Evolutionary conservation across 2,888 invertebrate species (phyloP).

Genomic region (Parapristionchus giblindavisi): DNA sequence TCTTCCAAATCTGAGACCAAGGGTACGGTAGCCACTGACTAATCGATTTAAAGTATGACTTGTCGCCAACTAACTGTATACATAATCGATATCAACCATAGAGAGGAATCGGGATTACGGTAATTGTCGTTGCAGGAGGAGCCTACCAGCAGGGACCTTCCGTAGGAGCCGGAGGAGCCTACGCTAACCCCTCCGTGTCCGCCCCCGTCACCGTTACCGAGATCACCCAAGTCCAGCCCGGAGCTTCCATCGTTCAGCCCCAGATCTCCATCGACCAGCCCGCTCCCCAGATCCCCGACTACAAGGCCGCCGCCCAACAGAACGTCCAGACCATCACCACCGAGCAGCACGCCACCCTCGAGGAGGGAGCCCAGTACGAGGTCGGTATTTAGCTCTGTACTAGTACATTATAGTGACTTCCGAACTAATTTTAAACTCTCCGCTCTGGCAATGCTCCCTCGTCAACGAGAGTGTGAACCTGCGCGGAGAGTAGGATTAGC

Average conservation of each 20-base stretch:
- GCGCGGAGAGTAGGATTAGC: too few relatives aligned
- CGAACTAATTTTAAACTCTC: not conserved
- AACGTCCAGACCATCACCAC: constrained; percentile 38
- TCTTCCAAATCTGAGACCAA: not conserved
- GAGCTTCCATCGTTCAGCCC: constrained; percentile 33
- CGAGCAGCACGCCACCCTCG: constrained; percentile 1
- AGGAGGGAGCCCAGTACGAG: constrained; percentile 27
- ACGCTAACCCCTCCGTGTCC: constrained; percentile 22
- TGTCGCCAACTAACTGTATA: too few relatives aligned
- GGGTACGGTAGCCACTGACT: not conserved
- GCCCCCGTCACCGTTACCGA: constrained; percentile 14
- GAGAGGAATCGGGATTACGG: too few relatives aligned
- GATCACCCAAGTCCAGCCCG: constrained; percentile 29
- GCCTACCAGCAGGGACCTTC: too few relatives aligned
- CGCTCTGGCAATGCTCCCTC: too few relatives aligned
- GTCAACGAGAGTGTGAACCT: too few relatives aligned
- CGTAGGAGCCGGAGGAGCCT: constrained; percentile 33
- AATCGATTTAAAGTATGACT: too few relatives aligned
- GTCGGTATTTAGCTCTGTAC: not conserved
- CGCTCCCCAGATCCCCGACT: constrained; percentile 26
- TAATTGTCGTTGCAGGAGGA: too few relatives aligned
- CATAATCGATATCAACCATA: too few relatives aligned
- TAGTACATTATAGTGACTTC: not conserved
- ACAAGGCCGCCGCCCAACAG: constrained; percentile 34
- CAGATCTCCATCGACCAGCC: constrained; percentile 37